These are phyloP conservation scores for Daubentonia madagascariensis DNA, from an alignment of 2,113 vertebrate genomes.

Conservation along the genomic window DNA sequence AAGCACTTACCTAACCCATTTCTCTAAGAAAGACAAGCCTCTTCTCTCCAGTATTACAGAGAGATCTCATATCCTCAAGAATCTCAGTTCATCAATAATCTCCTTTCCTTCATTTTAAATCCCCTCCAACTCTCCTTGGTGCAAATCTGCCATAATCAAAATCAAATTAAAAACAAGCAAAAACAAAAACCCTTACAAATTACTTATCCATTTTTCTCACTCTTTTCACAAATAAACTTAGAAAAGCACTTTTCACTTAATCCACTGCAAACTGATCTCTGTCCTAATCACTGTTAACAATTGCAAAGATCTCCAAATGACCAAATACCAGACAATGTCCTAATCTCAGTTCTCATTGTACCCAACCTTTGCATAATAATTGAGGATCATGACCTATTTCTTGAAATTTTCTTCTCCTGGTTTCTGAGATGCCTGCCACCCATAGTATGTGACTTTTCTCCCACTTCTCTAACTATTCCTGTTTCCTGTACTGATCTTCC, in stretches of 20 bases:
- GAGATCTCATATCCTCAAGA: not conserved
- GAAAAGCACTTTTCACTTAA: not conserved
- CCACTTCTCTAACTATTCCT: not conserved
- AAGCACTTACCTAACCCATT: not conserved
- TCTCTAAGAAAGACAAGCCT: not conserved
- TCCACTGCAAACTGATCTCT: not conserved
- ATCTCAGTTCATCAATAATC: not conserved
- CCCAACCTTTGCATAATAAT: not conserved
- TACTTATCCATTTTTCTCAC: not conserved
- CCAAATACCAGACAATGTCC: not conserved
- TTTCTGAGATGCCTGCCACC: not conserved
- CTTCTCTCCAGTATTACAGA: not conserved
- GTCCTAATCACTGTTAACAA: not conserved
- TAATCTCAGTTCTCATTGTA: not conserved
- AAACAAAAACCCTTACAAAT: not conserved
- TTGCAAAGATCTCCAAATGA: not conserved
- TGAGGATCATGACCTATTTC: not conserved
- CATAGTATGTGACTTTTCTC: not conserved
- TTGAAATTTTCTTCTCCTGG: not conserved
- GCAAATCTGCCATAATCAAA: constrained; percentile 5
- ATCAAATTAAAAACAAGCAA: not conserved
- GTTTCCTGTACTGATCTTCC: not conserved
- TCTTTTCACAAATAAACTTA: not conserved
- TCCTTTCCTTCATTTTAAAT: constrained; percentile 25
- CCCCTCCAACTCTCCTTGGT: not conserved